Evolutionary conservation across 1,140 invertebrate species (phyloP).

Genomic region (Drosophila pseudoobscura): DNA sequence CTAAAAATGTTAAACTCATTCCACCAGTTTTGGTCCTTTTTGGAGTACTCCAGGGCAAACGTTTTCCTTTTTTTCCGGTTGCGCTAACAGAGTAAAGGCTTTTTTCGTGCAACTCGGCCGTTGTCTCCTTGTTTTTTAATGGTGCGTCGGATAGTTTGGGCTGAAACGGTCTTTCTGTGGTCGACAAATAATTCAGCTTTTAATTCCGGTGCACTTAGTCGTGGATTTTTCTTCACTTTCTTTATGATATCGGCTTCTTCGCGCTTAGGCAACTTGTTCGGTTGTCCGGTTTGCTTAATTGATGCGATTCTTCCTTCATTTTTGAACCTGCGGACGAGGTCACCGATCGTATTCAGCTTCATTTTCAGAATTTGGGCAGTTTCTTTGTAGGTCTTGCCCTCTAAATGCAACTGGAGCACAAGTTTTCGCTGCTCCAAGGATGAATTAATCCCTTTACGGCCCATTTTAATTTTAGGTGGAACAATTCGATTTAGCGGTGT

Average conservation of each 20-base stretch:
- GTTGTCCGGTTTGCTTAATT: background rate
- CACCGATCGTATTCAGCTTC: too few species aligned
- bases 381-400: too few species aligned
- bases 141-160: background rate
- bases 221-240: too few species aligned
- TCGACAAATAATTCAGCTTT: constrained; percentile 8
- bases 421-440: too few species aligned
- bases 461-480: too few species aligned
- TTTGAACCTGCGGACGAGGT: too few species aligned
- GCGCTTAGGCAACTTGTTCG: too few species aligned
- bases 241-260: too few species aligned
- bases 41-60: constrained; percentile 13
- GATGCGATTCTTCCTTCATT: too few species aligned
- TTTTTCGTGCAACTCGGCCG: constrained; percentile 8
- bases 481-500: too few species aligned
- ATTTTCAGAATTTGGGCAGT: constrained; percentile 81
- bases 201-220: background rate
- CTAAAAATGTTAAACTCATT: constrained; percentile 8
- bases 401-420: too few species aligned
- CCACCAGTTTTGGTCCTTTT: constrained; percentile 7
- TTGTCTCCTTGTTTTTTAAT: constrained; percentile 2
- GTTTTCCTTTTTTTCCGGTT: constrained; percentile 1
- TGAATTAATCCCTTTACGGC: too few species aligned
- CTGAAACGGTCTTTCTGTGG: constrained; percentile 1
- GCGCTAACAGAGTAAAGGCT: constrained; percentile 7